Conservation (phyloP, 2,113 vertebrate genomes). For the Caranx melampygus region DNA sequence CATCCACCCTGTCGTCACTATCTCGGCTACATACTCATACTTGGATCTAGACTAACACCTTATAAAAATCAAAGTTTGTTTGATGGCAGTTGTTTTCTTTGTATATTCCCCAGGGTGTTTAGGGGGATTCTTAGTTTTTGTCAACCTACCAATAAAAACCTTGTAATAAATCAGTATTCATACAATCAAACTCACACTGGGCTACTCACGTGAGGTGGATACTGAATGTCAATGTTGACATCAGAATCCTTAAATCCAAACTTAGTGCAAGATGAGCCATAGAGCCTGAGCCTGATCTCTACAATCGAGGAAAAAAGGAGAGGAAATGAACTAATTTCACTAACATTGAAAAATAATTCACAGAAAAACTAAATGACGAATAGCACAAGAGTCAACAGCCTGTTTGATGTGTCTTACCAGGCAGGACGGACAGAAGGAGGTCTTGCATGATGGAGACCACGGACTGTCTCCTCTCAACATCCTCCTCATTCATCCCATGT, state of each 20-base stretch:
- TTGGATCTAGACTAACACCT: background rate
- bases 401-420: constrained; percentile 81
- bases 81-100: background rate
- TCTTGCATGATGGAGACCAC: constrained; percentile 88
- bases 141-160: background rate
- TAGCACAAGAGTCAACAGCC: background rate
- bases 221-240: constrained; percentile 93
- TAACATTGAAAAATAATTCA: background rate
- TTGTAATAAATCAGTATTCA: constrained; percentile 1
- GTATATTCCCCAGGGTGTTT: background rate
- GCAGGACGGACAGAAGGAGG: constrained; percentile 86
- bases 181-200: constrained; percentile 27
- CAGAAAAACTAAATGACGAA: background rate
- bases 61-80: background rate
- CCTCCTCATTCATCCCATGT: constrained; percentile 87
- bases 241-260: constrained; percentile 96
- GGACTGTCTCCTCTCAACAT: constrained; percentile 84
- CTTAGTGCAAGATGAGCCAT: constrained; percentile 93
- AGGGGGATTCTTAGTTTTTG: background rate
- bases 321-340: background rate
- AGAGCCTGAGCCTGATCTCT: constrained; percentile 94
- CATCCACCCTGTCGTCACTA: background rate
- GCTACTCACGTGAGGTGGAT: constrained; percentile 91
- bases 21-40: background rate
- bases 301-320: constrained; percentile 46